phyloP scores from a whole-genome alignment of 2,888 invertebrate species.

The Diabrotica balteata region DNA sequence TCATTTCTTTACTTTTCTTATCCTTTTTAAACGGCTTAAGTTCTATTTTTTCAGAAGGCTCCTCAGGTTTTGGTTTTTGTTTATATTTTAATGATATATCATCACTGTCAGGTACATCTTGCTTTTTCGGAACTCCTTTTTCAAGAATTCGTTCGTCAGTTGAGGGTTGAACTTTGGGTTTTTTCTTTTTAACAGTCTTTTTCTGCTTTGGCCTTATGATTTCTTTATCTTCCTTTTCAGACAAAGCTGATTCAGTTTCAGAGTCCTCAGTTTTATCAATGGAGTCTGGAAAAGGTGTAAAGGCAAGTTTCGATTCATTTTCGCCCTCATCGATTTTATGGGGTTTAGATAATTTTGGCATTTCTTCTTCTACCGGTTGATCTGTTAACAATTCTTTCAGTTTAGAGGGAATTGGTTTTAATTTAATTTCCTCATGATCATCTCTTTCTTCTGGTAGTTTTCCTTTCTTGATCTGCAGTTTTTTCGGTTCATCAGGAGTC shows the following conservation, averaged over 20 bases:
- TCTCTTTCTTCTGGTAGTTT: slow-evolving; percentile 55
- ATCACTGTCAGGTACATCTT: slow-evolving; percentile 51
- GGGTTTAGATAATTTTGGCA: slow-evolving; percentile 43
- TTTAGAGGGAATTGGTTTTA: slow-evolving; percentile 53
- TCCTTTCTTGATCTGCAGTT: slow-evolving; percentile 54
- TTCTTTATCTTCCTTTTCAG: slow-evolving; percentile 39
- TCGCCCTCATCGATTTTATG: neutral
- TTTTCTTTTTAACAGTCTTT: slow-evolving; percentile 11
- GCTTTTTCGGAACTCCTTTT: slow-evolving; percentile 51
- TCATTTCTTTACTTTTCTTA: slow-evolving; percentile 51
- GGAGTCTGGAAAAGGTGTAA: slow-evolving; percentile 57
- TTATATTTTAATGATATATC: slow-evolving; percentile 56
- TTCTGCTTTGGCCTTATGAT: slow-evolving; percentile 42
- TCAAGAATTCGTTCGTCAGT: slow-evolving; percentile 46
- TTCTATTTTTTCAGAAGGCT: slow-evolving; percentile 53
- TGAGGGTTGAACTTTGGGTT: neutral
- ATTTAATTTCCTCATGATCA: slow-evolving; percentile 50
- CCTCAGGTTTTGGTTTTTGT: slow-evolving; percentile 52
- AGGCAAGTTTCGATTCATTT: slow-evolving; percentile 41
- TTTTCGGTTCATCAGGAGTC: slow-evolving; percentile 44
- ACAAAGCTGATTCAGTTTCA: slow-evolving; percentile 48
- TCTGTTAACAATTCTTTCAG: slow-evolving; percentile 45
- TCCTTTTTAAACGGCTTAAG: slow-evolving; percentile 54
- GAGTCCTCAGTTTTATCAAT: slow-evolving; percentile 55
- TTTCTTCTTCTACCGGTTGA: slow-evolving; percentile 45